Percentiles rank a stretch among this genome's conserved stretches.
Evolutionary conservation across 1,140 invertebrate species (phyloP).

Genomic region (Brachionus asplanchnoidis): DNA sequence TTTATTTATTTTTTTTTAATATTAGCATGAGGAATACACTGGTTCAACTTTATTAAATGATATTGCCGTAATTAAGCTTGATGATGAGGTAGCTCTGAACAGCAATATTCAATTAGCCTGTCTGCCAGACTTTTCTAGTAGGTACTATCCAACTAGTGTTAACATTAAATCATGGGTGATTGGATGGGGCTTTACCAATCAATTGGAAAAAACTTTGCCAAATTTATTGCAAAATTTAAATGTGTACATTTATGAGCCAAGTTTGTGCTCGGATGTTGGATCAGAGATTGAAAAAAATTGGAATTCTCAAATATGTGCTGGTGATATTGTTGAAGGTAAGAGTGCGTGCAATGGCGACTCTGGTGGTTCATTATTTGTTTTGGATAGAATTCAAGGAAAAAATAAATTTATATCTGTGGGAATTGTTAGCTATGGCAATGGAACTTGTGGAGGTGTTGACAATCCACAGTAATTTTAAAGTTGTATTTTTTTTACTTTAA

Average conservation of each 20-base stretch:
- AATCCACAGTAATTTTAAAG: not conserved
- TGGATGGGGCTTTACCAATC: not conserved
- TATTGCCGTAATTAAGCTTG: not conserved
- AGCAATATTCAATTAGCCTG: not conserved
- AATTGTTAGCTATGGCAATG: conserved; percentile 21
- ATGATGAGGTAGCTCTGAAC: not conserved
- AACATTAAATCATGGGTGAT: not conserved
- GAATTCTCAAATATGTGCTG: conserved; percentile 24
- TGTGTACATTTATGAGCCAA: not conserved
- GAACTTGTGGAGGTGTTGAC: not conserved
- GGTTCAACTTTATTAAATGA: not conserved
- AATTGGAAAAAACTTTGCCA: not conserved
- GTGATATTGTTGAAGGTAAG: not conserved
- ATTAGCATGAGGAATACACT: conserved; percentile 2
- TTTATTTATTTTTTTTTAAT: not conserved
- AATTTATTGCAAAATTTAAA: not conserved
- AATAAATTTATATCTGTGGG: not conserved
- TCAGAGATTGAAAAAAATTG: not conserved
- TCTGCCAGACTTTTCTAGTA: not conserved
- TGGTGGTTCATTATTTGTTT: not conserved
- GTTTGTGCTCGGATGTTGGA: not conserved
- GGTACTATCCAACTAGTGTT: not conserved
- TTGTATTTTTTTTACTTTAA: not conserved
- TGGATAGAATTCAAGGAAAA: not conserved
- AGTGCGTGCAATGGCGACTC: conserved; percentile 25